Percentiles rank a stretch among this genome's conserved stretches.
These are phyloP conservation scores for Pungitius pungitius DNA, from an alignment of 2,113 vertebrate species.

Conservation along the genomic window DNA sequence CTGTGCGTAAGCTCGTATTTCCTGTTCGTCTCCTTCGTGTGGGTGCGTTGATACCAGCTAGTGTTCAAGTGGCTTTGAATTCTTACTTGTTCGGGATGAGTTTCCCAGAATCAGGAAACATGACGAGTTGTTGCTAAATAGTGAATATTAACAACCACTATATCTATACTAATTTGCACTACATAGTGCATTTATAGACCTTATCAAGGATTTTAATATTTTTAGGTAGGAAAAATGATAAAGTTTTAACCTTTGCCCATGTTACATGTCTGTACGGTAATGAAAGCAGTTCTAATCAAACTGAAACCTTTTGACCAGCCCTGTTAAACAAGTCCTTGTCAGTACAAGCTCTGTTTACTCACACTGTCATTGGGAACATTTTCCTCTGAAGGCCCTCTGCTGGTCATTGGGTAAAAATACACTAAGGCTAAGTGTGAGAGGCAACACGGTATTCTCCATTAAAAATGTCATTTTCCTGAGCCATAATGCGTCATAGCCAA, in stretches of 20 bases:
- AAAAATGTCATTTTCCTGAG: background rate
- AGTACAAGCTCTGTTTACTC: background rate
- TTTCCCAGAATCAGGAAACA: background rate
- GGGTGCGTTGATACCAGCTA: slow-evolving; percentile 45
- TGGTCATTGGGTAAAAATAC: slow-evolving; percentile 24
- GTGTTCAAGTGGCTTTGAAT: slow-evolving; percentile 4
- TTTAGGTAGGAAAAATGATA: background rate
- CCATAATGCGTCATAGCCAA: background rate
- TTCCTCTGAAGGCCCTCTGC: slow-evolving; percentile 30
- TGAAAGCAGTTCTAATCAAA: background rate
- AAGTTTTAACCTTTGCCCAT: background rate
- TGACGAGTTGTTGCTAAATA: background rate
- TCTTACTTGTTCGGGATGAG: slow-evolving; percentile 5
- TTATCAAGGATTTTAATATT: background rate
- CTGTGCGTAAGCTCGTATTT: slow-evolving; percentile 57
- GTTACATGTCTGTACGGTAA: too few species aligned
- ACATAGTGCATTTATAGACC: background rate
- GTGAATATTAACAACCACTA: background rate
- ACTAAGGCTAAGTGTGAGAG: background rate
- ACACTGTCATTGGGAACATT: background rate
- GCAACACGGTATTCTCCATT: background rate
- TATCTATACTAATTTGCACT: background rate
- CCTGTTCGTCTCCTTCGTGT: slow-evolving; percentile 61
- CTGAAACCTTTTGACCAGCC: background rate
- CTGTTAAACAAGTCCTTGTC: background rate